Conservation (phyloP, 2,113 vertebrate species). For the Crotophaga sulcirostris region DNA sequence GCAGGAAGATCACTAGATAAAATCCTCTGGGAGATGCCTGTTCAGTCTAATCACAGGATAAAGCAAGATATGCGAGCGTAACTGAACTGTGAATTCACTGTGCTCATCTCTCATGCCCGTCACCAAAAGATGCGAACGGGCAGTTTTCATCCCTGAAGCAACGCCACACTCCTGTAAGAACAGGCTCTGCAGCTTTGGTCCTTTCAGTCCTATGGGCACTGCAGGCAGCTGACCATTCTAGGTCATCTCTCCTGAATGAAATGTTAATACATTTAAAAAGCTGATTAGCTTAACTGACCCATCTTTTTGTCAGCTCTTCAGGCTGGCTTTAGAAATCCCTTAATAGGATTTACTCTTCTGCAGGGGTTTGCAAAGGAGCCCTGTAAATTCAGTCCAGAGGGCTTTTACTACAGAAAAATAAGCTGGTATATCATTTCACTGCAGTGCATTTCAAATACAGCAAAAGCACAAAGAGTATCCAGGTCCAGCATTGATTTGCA, state of each 20-base stretch:
- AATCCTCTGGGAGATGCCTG: background rate
- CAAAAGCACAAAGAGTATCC: background rate
- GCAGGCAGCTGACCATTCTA: slow-evolving; percentile 13
- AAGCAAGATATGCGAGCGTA: background rate
- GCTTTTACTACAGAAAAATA: background rate
- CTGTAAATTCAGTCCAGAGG: background rate
- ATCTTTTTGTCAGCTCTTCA: slow-evolving; percentile 33
- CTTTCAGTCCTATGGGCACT: background rate
- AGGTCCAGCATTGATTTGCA: background rate
- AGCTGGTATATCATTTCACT: background rate
- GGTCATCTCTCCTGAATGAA: slow-evolving; percentile 11
- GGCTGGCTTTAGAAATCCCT: slow-evolving; percentile 1
- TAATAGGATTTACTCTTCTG: slow-evolving; percentile 49
- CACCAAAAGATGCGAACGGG: background rate
- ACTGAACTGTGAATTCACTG: background rate
- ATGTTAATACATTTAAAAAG: slow-evolving; percentile 21
- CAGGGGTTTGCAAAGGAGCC: background rate
- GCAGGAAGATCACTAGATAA: background rate
- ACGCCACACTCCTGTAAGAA: background rate
- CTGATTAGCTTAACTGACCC: slow-evolving; percentile 37
- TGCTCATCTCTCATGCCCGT: background rate
- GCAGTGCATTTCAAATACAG: background rate
- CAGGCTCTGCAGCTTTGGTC: background rate
- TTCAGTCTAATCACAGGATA: background rate
- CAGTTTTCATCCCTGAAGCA: background rate